These are phyloP conservation scores for Holothuria leucospilota DNA, from an alignment of 53 echinoderm and acorn worm genomes.

Conservation along the genomic window DNA sequence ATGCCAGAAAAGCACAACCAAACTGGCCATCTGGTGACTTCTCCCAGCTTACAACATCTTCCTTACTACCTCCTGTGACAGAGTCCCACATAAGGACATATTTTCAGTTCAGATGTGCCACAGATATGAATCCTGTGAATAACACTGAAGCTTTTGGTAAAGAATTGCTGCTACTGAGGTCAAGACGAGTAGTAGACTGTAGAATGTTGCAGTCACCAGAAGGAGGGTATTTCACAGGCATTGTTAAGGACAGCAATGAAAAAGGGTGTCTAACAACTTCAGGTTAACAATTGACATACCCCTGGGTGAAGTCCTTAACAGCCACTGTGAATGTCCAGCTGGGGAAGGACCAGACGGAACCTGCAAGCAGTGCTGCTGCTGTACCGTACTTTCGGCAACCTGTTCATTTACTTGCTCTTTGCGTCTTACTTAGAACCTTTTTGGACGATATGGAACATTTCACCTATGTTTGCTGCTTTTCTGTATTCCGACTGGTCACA, in stretches of 20 bases:
- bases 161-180: not conserved
- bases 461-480: no score
- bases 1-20: not conserved
- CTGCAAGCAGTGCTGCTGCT: not conserved
- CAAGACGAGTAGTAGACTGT: not conserved
- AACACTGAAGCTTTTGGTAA: not conserved
- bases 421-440: no score
- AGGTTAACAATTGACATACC: not conserved
- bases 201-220: not conserved
- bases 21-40: not conserved
- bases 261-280: not conserved
- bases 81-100: not conserved
- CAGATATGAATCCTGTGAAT: not conserved
- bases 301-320: not conserved
- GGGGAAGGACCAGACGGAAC: not conserved
- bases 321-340: slow-evolving; percentile 5
- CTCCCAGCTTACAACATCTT: not conserved
- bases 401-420: no score
- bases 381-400: no score
- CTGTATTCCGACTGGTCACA: no score
- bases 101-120: not conserved
- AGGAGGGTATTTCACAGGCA: not conserved
- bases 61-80: not conserved
- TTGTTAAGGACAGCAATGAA: not conserved
- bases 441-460: no score